These are phyloP conservation scores for Apostichopus japonicus DNA, from an alignment of 35 echinoderm and acorn worm genomes.

Conservation along the genomic window DNA sequence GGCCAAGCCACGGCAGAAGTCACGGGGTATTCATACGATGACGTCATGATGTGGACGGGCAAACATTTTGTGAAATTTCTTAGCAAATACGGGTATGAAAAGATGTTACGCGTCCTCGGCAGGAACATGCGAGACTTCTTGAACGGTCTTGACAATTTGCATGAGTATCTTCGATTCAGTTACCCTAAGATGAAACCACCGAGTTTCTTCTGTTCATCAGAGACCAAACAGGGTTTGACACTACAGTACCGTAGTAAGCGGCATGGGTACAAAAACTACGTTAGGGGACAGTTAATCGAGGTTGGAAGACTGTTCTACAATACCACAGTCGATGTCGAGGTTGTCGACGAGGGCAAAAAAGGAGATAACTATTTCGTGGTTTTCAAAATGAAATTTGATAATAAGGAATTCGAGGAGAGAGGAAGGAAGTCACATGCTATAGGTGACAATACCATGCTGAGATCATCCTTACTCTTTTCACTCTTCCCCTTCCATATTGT, in stretches of 20 bases:
- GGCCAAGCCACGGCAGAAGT: conserved; percentile 65
- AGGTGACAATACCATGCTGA: conserved; percentile 42
- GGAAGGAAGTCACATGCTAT: conserved; percentile 36
- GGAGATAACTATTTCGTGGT: conserved; percentile 62
- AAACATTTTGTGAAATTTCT: conserved; percentile 79
- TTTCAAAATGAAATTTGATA: conserved; percentile 81
- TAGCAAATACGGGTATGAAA: conserved; percentile 91
- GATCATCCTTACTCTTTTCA: conserved; percentile 68
- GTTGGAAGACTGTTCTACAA: conserved; percentile 88
- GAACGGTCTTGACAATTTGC: conserved; percentile 92
- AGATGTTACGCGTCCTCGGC: conserved; percentile 85
- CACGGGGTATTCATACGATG: conserved; percentile 44
- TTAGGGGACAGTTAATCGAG: conserved; percentile 77
- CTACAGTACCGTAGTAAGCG: conserved; percentile 79
- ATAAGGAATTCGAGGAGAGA: conserved; percentile 70
- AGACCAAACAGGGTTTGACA: conserved; percentile 73
- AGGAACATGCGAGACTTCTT: conserved; percentile 90
- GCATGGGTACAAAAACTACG: conserved; percentile 80
- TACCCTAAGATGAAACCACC: conserved; percentile 97
- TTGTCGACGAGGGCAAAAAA: conserved; percentile 58
- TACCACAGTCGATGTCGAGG: conserved; percentile 65
- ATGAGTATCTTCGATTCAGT: conserved; percentile 96
- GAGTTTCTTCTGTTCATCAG: conserved; percentile 89
- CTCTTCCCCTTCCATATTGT: conserved; percentile 90
- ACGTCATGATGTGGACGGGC: conserved; percentile 77